Percentiles rank a stretch among this genome's conserved stretches.
These are phyloP conservation scores for Eupithecia exiguata DNA, from an alignment of 2,888 invertebrate genomes.

Conservation along the genomic window DNA sequence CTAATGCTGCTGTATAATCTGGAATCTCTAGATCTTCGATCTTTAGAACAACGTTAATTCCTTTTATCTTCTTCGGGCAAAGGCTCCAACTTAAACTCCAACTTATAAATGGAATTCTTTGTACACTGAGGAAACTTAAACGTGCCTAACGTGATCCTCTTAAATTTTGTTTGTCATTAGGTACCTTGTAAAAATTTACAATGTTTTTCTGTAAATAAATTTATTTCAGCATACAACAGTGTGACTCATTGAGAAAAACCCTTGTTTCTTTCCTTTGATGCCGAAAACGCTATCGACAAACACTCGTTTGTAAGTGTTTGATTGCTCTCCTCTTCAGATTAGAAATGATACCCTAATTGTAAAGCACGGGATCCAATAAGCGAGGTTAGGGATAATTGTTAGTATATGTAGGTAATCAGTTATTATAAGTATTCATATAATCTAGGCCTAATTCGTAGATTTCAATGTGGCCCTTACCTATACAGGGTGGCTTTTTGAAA, in stretches of 20 bases:
- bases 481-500: too few relatives aligned
- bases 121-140: slow-evolving; percentile 2
- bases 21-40: slow-evolving; percentile 5
- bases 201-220: neutral
- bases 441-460: too few relatives aligned
- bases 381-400: neutral
- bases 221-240: neutral
- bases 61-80: neutral
- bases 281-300: too few relatives aligned
- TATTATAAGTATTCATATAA: neutral
- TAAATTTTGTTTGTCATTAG: neutral
- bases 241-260: neutral
- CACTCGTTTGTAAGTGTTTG: neutral
- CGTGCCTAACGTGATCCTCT: slow-evolving; percentile 9
- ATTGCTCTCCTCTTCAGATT: neutral
- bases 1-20: slow-evolving; percentile 36
- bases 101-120: neutral
- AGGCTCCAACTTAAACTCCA: neutral
- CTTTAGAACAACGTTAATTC: neutral
- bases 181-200: neutral
- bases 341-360: neutral
- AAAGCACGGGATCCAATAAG: neutral
- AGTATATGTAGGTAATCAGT: neutral
- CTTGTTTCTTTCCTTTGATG: neutral
- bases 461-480: too few relatives aligned